Base-by-base conservation (phyloP, 2,888 invertebrate species). In the Bellardia bayeri region DNA sequence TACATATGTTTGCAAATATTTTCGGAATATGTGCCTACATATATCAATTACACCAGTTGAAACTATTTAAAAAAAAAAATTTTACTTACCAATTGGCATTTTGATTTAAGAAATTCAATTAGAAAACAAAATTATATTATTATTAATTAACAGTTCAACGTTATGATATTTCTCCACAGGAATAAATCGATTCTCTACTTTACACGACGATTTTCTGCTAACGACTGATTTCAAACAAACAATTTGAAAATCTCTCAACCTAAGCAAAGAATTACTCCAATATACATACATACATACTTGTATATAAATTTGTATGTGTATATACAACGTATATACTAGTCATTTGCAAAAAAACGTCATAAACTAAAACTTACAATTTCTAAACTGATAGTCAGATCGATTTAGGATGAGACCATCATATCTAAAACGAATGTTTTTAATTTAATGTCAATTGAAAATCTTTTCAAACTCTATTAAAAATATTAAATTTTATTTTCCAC, bases 61-160 rank as follows among this genome's bases (percentile, higher is more conserved):
- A 13, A 30, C 13, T 6, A 61, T 30, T 61, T 61, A n/a, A 54
- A 23, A 8, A n/a, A 37, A 40, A 1, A 16, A 42, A 14, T 11
- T 11, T 3, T 58, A 69, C 84, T 84, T 79, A 84, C 84, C 84
- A 40, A 84, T 56, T 40, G 84, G 72, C 84, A 84, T 84, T 37
- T 71, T 68, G 23, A 49, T 30, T 74, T 49, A 51, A 13, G 6
- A 33, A 33, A 33, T 30, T 68, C 5, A 68, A 56, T 30, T 33
- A n/a, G 1, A 51, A 51, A 37, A 42, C 51, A 78, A 42, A 42
- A 66, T 11, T 40, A 16, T 42, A 42, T 64, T 40, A 66, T 66
- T 56, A 56, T 58, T 56, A 66, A 68, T 63, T 51, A 49, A 45
- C 3, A 64, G 16, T 61, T 66, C 2, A 78, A 66, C 23, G 58